phyloP scores from a whole-genome alignment of 2,888 invertebrate genomes.

The Spicauda simplicius region DNA sequence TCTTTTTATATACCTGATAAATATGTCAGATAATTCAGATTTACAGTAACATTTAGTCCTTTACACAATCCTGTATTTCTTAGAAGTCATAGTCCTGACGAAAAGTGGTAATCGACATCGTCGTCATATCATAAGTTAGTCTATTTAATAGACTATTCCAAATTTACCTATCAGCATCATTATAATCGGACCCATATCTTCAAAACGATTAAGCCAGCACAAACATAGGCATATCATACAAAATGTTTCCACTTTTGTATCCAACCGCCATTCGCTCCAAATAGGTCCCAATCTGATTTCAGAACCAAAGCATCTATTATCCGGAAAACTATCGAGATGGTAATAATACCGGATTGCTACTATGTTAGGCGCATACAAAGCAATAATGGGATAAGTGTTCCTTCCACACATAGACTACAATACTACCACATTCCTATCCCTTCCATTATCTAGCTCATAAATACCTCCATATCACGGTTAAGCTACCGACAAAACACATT shows the following conservation, averaged over 20 bases:
- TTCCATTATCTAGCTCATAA: conserved; percentile 71
- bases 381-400: conserved; percentile 35
- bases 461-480: conserved; percentile 64
- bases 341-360: conserved; percentile 18
- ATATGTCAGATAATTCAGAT: too few relatives aligned
- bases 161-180: background rate
- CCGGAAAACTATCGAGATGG: conserved; percentile 35
- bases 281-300: conserved; percentile 24
- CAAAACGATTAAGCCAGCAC: conserved; percentile 8
- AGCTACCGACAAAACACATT: conserved; percentile 79
- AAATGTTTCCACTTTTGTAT: conserved; percentile 28
- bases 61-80: too few relatives aligned
- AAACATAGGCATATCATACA: conserved; percentile 28
- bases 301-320: conserved; percentile 30
- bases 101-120: too few relatives aligned
- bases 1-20: too few relatives aligned
- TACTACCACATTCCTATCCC: conserved; percentile 53
- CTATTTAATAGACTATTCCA: too few relatives aligned
- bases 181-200: background rate
- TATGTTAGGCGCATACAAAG: conserved; percentile 36
- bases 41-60: too few relatives aligned
- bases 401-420: conserved; percentile 38
- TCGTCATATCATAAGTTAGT: too few relatives aligned
- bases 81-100: too few relatives aligned
- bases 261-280: conserved; percentile 10